A percentile compares a stretch with the other conserved stretches of the same genome.
Evolutionary conservation across 2,797 vertebrate genomes (phyloP).

Genomic region (Eidolon dupreanum): DNA sequence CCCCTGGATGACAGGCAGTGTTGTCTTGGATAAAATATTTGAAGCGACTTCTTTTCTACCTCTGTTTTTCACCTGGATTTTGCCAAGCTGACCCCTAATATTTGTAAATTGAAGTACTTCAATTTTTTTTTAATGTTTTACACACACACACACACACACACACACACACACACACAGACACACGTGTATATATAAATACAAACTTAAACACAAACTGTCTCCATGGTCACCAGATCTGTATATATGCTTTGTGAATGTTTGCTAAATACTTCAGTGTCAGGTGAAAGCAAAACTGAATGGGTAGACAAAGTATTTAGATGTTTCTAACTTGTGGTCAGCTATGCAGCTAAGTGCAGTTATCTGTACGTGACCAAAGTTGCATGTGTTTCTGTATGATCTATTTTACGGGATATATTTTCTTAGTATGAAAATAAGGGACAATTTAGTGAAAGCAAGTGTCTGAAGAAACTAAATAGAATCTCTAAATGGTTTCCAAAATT

Average conservation of each 20-base stretch:
- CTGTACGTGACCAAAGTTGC: background rate
- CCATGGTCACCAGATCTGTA: background rate
- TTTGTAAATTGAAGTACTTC: background rate
- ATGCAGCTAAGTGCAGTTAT: background rate
- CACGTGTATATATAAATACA: background rate
- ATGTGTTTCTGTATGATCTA: background rate
- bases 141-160: too few relatives aligned
- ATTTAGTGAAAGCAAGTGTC: background rate
- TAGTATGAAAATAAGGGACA: conserved; percentile 10
- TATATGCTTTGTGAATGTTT: background rate
- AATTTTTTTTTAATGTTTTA: background rate
- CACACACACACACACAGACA: too few relatives aligned
- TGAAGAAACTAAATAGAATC: background rate
- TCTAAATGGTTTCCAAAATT: background rate
- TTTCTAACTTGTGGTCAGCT: background rate
- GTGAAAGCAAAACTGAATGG: background rate
- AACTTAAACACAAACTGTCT: background rate
- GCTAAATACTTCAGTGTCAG: background rate
- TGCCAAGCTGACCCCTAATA: background rate
- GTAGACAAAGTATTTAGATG: background rate
- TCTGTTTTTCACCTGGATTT: background rate
- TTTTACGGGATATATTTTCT: background rate
- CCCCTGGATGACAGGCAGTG: background rate
- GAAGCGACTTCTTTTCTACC: background rate
- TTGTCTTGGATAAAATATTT: background rate